Conservation (phyloP, 2,888 invertebrate genomes). For the Tryphoninae sp. region DNA sequence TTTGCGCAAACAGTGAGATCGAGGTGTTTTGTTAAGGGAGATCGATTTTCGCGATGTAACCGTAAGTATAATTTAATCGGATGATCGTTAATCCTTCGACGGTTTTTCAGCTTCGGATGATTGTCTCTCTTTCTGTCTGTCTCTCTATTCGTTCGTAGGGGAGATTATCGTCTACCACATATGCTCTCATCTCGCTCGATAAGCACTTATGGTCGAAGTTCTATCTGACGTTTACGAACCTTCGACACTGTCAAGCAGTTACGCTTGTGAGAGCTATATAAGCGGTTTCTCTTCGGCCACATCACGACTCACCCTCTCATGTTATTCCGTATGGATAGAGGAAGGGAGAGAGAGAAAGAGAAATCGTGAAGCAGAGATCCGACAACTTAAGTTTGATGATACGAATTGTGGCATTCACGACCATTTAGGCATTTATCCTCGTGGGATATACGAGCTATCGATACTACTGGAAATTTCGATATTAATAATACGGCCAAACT, state of each 20-base stretch:
- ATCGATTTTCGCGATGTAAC: constrained; percentile 23
- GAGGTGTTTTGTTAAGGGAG: constrained; percentile 21
- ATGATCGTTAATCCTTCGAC: constrained; percentile 42
- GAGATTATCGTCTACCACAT: background rate
- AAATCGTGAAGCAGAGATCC: background rate
- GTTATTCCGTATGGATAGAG: constrained; percentile 1
- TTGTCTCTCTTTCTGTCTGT: constrained; percentile 15
- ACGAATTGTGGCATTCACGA: constrained; percentile 7
- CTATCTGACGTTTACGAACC: constrained; percentile 28
- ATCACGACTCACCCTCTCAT: background rate
- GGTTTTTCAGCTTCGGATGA: background rate
- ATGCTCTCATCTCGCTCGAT: constrained; percentile 15
- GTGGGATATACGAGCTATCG: background rate
- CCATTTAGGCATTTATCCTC: background rate
- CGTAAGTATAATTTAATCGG: constrained; percentile 42
- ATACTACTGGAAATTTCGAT: background rate
- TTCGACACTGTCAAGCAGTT: background rate
- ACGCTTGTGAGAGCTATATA: background rate
- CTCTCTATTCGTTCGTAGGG: background rate
- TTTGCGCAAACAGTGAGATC: constrained; percentile 6
- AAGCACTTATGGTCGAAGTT: constrained; percentile 18
- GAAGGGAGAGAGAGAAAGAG: background rate
- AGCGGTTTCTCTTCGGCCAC: constrained; percentile 14
- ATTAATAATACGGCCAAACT: background rate
- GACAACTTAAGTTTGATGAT: background rate